phyloP scores from a whole-genome alignment of 2,797 vertebrate species.

The Myotis daubentonii region DNA sequence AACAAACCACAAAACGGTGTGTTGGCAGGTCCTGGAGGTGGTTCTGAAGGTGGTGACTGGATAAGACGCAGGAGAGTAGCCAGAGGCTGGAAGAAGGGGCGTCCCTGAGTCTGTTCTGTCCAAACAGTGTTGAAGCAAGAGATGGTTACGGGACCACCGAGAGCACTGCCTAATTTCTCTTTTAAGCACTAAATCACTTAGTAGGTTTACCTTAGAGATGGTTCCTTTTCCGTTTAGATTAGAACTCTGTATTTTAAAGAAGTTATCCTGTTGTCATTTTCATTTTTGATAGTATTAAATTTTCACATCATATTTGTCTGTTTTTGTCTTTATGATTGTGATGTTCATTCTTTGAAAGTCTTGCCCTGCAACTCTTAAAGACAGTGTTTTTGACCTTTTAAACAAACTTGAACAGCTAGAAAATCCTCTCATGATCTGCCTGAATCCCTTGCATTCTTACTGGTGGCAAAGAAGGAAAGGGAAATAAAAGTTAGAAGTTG shows the following conservation, averaged over 20 bases:
- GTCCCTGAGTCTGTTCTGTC: too few species aligned
- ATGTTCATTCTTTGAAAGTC: slow-evolving; percentile 16
- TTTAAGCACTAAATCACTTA: neutral
- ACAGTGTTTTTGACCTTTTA: slow-evolving; percentile 21
- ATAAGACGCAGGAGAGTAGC: too few species aligned
- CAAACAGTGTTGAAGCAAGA: too few species aligned
- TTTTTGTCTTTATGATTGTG: slow-evolving; percentile 5
- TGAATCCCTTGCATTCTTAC: slow-evolving; percentile 49
- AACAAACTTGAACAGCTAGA: slow-evolving; percentile 22
- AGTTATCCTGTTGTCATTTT: neutral
- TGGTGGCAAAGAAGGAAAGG: slow-evolving; percentile 11
- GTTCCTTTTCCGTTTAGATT: neutral
- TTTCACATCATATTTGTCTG: neutral
- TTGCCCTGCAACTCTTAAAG: slow-evolving; percentile 26
- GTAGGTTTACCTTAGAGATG: neutral
- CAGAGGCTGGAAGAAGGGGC: too few species aligned
- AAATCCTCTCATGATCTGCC: slow-evolving; percentile 41
- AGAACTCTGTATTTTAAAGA: neutral
- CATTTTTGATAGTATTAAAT: neutral
- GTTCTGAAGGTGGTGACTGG: too few species aligned
- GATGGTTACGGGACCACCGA: too few species aligned
- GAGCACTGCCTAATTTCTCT: neutral
- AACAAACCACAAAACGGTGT: too few species aligned
- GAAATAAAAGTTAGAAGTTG: neutral
- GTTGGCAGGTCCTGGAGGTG: too few species aligned